Evolutionary conservation across 2,797 vertebrate species (phyloP), one percentile per base, ranked within the genome.

Genomic region (Sebastes nivosus): DNA sequence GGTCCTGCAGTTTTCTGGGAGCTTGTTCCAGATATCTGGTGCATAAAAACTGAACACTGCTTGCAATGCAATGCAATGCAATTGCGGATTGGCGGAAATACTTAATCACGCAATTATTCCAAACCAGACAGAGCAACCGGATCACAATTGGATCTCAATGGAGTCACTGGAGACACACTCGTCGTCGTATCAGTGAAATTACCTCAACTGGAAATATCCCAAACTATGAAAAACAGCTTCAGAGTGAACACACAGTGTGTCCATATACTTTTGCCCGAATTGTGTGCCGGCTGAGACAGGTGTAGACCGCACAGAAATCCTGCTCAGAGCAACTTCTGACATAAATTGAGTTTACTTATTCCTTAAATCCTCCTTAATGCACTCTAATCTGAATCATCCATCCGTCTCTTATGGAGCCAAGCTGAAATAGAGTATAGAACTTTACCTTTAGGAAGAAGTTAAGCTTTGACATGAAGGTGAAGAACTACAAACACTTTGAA

Each of bases 401-500:
- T 24, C 22, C 5, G 10, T 63, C 34, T 57, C 54, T 29, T 27
- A 22, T 10, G 24, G 13, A 74, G 66, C 32, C 3, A 6, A 16
- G 4, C 27, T 76, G 30, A 55, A 54, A 61, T 7, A 25, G 6
- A 11, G 50, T 54, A 29, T 3, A 20, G 60, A 27, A 4, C 27
- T 18, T 54, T 73, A 78, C 74, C 74, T 74, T 69, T 5, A 72
- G 6, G 30, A 64, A 7, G 59, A 75, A 42, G 60, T 24, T 9
- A 10, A 57, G 36, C 58, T 65, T 42, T 16, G 29, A 73, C 32
- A 54, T 12, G 34, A 52, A 64, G 64, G 30, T 66, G 72, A 75
- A 61, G 64, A 72, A 61, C 55, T 55, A 14, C 61, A 54, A 3
- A 75, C 14, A 68, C 30, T 78, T 27, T 66, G 6, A 71, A 83